Conservation (phyloP, 1,140 invertebrate genomes). For the Drosophila setifemur region DNA sequence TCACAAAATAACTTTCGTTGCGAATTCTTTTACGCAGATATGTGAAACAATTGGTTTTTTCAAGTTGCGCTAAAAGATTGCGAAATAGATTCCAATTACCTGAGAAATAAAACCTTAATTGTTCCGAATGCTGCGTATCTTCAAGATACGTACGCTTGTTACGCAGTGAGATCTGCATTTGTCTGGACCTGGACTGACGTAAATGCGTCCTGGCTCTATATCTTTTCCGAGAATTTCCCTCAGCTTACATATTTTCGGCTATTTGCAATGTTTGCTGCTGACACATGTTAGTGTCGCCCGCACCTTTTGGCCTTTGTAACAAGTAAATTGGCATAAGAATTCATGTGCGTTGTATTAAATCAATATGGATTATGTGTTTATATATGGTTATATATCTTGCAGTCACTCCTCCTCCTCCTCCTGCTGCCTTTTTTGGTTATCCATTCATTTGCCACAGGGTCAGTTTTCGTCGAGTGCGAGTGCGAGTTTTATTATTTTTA, state of each 20-base stretch:
- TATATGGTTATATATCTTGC: too few relatives aligned
- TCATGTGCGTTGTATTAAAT: slow-evolving; percentile 25
- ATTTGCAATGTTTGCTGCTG: slow-evolving; percentile 7
- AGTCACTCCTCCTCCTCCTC: too few relatives aligned
- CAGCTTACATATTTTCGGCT: neutral
- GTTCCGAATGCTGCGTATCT: too few relatives aligned
- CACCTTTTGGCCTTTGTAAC: neutral
- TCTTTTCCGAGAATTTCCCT: neutral
- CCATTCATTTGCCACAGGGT: slow-evolving; percentile 1
- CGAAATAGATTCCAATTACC: too few relatives aligned
- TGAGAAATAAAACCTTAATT: too few relatives aligned
- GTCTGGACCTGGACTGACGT: too few relatives aligned
- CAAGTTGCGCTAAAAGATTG: too few relatives aligned
- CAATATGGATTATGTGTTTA: too few relatives aligned
- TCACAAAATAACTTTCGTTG: too few relatives aligned
- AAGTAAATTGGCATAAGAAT: slow-evolving; percentile 21
- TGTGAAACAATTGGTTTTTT: too few relatives aligned
- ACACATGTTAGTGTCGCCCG: slow-evolving; percentile 5
- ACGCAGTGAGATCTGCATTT: neutral
- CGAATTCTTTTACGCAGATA: too few relatives aligned
- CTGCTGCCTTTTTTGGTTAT: slow-evolving; percentile 10
- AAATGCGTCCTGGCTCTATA: slow-evolving; percentile 16
- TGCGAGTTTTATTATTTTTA: neutral
- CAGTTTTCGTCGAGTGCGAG: neutral
- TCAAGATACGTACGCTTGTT: too few relatives aligned